Evolutionary conservation across 2,113 vertebrate species (phyloP).

Genomic region (Pseudorhombus dupliciocellatus): DNA sequence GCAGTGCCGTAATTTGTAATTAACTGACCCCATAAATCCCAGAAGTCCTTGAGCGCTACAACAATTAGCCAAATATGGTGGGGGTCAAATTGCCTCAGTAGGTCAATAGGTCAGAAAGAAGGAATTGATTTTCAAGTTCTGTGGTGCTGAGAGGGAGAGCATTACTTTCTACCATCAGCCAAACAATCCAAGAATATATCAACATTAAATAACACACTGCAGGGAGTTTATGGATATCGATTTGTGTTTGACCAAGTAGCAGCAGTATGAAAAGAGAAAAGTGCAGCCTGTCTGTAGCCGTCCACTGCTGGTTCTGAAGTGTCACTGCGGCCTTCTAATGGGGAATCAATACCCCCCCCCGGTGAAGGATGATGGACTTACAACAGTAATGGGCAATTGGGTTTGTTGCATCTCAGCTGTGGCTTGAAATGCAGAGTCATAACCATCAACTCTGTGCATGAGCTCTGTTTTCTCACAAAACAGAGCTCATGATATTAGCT

Average conservation of each 20-base stretch:
- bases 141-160: background rate
- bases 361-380: conserved; percentile 1
- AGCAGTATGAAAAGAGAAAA: too few species aligned
- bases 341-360: conserved; percentile 30
- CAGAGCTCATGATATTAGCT: too few species aligned
- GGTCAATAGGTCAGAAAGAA: background rate
- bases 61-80: background rate
- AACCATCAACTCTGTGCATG: conserved; percentile 1
- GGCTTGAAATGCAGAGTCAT: background rate
- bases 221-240: too few species aligned
- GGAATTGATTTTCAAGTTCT: background rate
- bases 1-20: background rate
- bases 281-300: too few species aligned
- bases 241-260: too few species aligned
- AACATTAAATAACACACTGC: too few species aligned
- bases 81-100: background rate
- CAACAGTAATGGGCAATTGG: conserved; percentile 26
- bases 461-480: too few species aligned
- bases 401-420: background rate
- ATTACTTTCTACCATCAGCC: background rate
- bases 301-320: too few species aligned
- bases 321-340: conserved; percentile 12
- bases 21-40: background rate
- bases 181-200: background rate
- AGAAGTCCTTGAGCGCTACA: background rate